Base-by-base conservation (phyloP, 1,140 invertebrate genomes). In the Neomicropteryx cornuta region DNA sequence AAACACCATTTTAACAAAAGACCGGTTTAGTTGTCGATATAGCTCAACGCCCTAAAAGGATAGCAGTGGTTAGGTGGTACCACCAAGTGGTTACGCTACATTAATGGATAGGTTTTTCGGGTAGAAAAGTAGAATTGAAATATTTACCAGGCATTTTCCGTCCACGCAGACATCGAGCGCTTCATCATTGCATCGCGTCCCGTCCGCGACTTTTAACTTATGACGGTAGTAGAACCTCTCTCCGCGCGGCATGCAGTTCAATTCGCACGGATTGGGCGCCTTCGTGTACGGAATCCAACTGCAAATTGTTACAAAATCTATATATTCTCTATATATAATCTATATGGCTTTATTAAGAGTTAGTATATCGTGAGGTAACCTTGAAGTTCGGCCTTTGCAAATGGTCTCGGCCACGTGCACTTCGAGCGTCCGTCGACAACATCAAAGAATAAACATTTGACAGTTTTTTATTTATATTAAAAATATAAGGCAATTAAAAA, bases 161-260 rank as follows among this genome's bases (percentile, higher is more conserved):
- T 91, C 76, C 18, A 97, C 88, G 59, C 94, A 97, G 41, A 96
- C 81, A 56, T 95, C 84, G 30, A 83, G 70, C 27, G 74, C 77
- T 51, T 89, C 82, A 39, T 86, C 77, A 43, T 78, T 79, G 59
- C 94, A 97, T 1, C 72, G 70, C 3, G 93, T 97, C 13, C 94
- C 94, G 62, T 97, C 94, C 2, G 80, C 70, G 4, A 96, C 93
- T 60, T 81, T 79, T 30, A 71, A 64, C 48, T 79, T 81, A 47
- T 93, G 87, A 11, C 89, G 75, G 58, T 87, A 92, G 63, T 95
- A 96, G 68, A 97, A 97, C 33, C 85, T 72, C 57, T 92, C 89
- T 3, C 86, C 86, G 39, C 76, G 75, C 3, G 94, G 93, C 80
- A 89, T 93, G 59, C 95, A 98, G 63, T 94, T 92, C 44, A 97